Base-by-base conservation (phyloP, 2,797 vertebrate genomes). In the Chelidonichthys spinosus region DNA sequence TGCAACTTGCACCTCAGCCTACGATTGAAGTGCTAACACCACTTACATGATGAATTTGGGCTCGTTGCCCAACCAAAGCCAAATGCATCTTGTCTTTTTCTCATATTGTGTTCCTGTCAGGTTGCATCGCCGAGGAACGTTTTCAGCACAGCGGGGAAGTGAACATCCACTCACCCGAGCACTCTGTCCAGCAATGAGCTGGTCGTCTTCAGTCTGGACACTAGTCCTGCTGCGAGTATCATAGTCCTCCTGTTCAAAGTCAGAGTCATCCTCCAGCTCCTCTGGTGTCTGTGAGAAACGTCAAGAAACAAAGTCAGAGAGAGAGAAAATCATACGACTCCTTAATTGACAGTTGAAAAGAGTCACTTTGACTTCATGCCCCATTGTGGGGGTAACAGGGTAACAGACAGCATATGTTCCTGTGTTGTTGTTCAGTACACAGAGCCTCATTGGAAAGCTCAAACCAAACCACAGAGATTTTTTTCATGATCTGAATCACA, bases 181-280 rank as follows among this genome's bases (percentile, higher is more conserved):
- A 42, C 98, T 99, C 73, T 98, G 97, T 49, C 98, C 98, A 37
- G 95, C 96, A 84, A 99, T 98, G 65, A 97, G 96, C 87, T 99
- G 97, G 87, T 99, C 98, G 10, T 99, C 97, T 85, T 99, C 97
- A 0, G 98, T 99, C 92, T 99, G 98, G 85, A 97, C 95, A 1
- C 98, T 99, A 15, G 98, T 99, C 92, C 97, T 95, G 92, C 98
- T 99, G 87, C 97, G 95, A 77, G 96, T 93, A 33, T 99, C 98
- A 7, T 98, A 97, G 92, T 99, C 98, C 89, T 99, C 98, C 0
- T 97, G 97, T 92, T 99, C 98, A 79, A 99, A 99, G 94, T 99
- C 98, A 0, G 98, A 99, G 88, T 99, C 98, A 70, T 99, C 93
- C 78, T 94, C 98, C 92, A 99, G 67, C 90, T 99, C 98, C 81